Conservation (phyloP, 2,113 vertebrate genomes). For the Centropristis striata region DNA sequence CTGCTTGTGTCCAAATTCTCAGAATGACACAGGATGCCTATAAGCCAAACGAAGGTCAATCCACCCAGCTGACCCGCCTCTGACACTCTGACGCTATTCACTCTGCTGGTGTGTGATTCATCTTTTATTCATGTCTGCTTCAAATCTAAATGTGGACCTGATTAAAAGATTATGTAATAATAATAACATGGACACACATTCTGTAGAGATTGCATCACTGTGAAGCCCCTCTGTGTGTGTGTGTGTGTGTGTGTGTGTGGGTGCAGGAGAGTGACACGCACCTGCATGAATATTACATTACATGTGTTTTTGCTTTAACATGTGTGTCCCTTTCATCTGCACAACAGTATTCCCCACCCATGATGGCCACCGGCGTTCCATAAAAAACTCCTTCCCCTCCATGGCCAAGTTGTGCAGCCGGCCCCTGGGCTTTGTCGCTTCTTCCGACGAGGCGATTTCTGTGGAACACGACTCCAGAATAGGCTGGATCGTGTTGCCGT, state of each 20-base stretch:
- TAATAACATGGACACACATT: slow-evolving; percentile 34
- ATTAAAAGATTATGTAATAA: slow-evolving; percentile 49
- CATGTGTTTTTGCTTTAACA: slow-evolving; percentile 54
- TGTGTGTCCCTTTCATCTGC: slow-evolving; percentile 52
- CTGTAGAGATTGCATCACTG: slow-evolving; percentile 30
- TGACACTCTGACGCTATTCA: slow-evolving; percentile 38
- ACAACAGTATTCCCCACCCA: slow-evolving; percentile 38
- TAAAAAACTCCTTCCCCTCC: neutral
- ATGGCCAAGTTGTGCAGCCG: slow-evolving; percentile 61
- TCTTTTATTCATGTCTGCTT: slow-evolving; percentile 58
- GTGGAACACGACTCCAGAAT: slow-evolving; percentile 73
- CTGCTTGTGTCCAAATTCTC: slow-evolving; percentile 32
- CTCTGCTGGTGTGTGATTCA: slow-evolving; percentile 46
- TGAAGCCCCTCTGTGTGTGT: slow-evolving; percentile 8
- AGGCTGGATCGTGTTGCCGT: slow-evolving; percentile 74
- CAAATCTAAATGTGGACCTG: slow-evolving; percentile 52
- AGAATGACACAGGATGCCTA: slow-evolving; percentile 30
- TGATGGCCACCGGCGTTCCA: slow-evolving; percentile 46
- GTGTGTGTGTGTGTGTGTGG: slow-evolving; percentile 40
- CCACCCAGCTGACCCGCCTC: slow-evolving; percentile 44
- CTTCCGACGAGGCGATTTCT: slow-evolving; percentile 64
- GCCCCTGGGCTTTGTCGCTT: slow-evolving; percentile 49
- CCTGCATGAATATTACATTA: slow-evolving; percentile 68
- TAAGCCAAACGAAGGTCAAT: slow-evolving; percentile 44
- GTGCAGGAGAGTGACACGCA: slow-evolving; percentile 36